A percentile compares a stretch with the other conserved stretches of the same genome.
These are phyloP conservation scores for Melanaphis sacchari DNA, from an alignment of 1,140 invertebrate species.

Conservation along the genomic window DNA sequence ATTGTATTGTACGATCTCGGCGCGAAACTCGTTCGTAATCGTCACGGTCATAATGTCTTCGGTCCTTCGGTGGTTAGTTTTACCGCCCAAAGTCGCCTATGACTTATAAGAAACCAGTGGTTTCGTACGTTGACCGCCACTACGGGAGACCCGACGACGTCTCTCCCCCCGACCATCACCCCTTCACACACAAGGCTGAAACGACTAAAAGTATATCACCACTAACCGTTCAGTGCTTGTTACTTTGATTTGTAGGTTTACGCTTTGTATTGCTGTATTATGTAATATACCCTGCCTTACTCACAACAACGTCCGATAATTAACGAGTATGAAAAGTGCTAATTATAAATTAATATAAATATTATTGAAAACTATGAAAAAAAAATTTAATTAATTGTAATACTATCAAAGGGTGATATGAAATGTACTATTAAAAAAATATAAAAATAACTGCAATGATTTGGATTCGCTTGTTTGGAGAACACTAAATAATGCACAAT, in stretches of 20 bases:
- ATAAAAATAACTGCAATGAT: neutral
- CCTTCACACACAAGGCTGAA: neutral
- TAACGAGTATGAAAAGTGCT: neutral
- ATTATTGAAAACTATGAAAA: neutral
- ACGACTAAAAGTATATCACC: neutral
- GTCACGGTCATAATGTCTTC: neutral
- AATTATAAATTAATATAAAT: neutral
- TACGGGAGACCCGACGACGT: neutral
- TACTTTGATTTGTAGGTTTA: neutral
- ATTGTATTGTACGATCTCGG: neutral
- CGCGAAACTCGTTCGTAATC: neutral
- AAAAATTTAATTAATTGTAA: neutral
- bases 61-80: constrained; percentile 17
- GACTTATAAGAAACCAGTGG: neutral
- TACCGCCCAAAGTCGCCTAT: neutral
- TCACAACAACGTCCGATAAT: neutral
- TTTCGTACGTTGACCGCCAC: neutral
- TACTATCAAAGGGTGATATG: neutral
- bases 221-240: neutral
- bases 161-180: neutral
- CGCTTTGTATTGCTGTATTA: neutral
- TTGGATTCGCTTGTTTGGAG: neutral
- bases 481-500: neutral
- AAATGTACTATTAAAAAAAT: neutral
- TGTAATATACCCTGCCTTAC: neutral